These are phyloP conservation scores for Petrolisthes cinctipes DNA, from an alignment of 2,888 invertebrate species.

Conservation along the genomic window DNA sequence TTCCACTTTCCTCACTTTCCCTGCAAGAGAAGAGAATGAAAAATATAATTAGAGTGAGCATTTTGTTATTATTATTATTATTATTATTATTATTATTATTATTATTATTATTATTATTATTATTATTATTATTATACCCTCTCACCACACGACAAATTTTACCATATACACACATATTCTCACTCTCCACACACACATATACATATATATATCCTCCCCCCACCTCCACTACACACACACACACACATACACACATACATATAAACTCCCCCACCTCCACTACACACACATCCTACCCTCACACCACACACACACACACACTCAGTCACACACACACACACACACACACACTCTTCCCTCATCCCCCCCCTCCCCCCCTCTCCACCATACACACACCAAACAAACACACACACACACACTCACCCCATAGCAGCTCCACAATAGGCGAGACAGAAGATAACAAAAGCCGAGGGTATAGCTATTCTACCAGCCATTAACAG, in stretches of 20 bases:
- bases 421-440: constrained; percentile 49
- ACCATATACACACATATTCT: background rate
- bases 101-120: constrained; percentile 12
- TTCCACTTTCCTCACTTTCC: no score
- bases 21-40: background rate
- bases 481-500: constrained; percentile 39
- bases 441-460: constrained; percentile 53
- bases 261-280: background rate
- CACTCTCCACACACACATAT: background rate
- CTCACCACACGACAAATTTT: no score
- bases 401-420: background rate
- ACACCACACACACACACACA: no score
- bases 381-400: background rate
- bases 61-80: background rate
- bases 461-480: constrained; percentile 31
- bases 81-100: constrained; percentile 17
- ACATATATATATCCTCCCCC: background rate
- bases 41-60: background rate
- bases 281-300: no score
- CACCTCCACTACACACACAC: background rate
- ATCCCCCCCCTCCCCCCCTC: no score
- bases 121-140: background rate
- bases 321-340: no score
- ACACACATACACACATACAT: background rate
- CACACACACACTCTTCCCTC: no score